Percentiles rank a stretch among this genome's conserved stretches.
Evolutionary conservation across 1,140 invertebrate genomes (phyloP).

Genomic region (Dendroctonus valens): DNA sequence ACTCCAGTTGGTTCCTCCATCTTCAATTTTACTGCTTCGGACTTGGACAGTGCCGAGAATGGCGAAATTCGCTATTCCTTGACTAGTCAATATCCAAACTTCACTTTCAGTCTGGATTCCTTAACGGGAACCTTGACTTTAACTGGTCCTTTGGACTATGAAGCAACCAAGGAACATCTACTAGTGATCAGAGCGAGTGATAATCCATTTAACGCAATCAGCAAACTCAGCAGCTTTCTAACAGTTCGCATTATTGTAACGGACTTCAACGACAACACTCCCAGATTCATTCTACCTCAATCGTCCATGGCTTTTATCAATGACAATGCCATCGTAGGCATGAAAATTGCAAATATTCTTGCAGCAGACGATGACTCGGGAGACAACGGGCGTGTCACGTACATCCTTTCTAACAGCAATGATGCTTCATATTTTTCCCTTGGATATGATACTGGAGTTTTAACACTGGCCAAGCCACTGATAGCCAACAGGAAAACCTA

Average conservation of each 20-base stretch:
- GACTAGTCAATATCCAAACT: slow-evolving; percentile 65
- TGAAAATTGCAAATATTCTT: slow-evolving; percentile 71
- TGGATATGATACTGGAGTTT: slow-evolving; percentile 71
- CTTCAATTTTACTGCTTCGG: slow-evolving; percentile 83
- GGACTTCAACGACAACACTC: slow-evolving; percentile 87
- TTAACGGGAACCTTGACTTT: slow-evolving; percentile 79
- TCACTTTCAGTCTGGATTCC: slow-evolving; percentile 73
- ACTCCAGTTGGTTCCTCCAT: slow-evolving; percentile 70
- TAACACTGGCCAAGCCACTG: slow-evolving; percentile 72
- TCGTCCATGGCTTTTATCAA: slow-evolving; percentile 54
- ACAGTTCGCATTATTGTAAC: slow-evolving; percentile 78
- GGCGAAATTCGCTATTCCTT: slow-evolving; percentile 81
- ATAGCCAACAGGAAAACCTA: slow-evolving; percentile 35
- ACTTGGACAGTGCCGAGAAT: slow-evolving; percentile 79
- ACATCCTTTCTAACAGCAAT: slow-evolving; percentile 80
- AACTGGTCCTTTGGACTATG: slow-evolving; percentile 74
- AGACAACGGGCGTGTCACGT: slow-evolving; percentile 84
- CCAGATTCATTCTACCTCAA: slow-evolving; percentile 71
- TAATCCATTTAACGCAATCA: slow-evolving; percentile 65
- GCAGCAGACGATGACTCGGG: slow-evolving; percentile 83
- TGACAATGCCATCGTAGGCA: slow-evolving; percentile 57
- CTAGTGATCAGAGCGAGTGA: slow-evolving; percentile 83
- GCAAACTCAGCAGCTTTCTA: slow-evolving; percentile 71
- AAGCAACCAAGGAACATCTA: slow-evolving; percentile 73
- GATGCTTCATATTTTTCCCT: slow-evolving; percentile 77